A percentile compares a stretch with the other conserved stretches of the same genome.
These are phyloP conservation scores for Lepus townsendii DNA, from an alignment of 2,797 vertebrate species.

Conservation along the genomic window DNA sequence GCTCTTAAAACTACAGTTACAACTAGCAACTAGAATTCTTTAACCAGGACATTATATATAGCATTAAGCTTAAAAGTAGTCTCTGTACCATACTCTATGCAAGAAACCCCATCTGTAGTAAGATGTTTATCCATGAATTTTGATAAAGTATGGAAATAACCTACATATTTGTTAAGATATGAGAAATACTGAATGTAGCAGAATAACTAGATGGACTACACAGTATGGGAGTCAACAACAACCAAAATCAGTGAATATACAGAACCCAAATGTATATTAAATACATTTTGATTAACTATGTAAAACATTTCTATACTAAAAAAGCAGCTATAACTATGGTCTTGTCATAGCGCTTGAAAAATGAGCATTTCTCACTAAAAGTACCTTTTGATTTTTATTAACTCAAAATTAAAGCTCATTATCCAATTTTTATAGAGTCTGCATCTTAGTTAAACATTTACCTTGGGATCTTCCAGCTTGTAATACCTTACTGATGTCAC, in stretches of 20 bases:
- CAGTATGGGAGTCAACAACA: constrained; percentile 32
- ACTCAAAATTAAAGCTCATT: constrained; percentile 47
- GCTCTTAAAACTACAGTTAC: constrained; percentile 15
- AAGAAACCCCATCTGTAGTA: constrained; percentile 30
- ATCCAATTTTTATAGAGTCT: constrained; percentile 46
- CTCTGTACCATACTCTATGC: background rate
- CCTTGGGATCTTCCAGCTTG: constrained; percentile 39
- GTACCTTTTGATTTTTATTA: constrained; percentile 10
- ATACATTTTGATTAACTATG: constrained; percentile 16
- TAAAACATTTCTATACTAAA: constrained; percentile 63
- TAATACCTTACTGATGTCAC: constrained; percentile 73
- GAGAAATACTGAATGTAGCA: constrained; percentile 8
- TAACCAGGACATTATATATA: background rate
- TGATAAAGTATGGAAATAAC: constrained; percentile 21
- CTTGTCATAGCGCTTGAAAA: constrained; percentile 27
- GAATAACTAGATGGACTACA: background rate
- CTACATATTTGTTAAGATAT: constrained; percentile 12
- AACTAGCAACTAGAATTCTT: constrained; percentile 54
- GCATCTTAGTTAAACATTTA: constrained; percentile 53
- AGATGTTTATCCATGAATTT: constrained; percentile 28
- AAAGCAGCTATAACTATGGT: background rate
- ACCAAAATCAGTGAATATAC: background rate
- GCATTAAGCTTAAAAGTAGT: constrained; percentile 1
- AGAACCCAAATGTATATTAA: constrained; percentile 9
- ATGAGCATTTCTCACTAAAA: constrained; percentile 52